Base-by-base conservation (phyloP, 2,888 invertebrate species). In the Ornithoptera alexandrae region DNA sequence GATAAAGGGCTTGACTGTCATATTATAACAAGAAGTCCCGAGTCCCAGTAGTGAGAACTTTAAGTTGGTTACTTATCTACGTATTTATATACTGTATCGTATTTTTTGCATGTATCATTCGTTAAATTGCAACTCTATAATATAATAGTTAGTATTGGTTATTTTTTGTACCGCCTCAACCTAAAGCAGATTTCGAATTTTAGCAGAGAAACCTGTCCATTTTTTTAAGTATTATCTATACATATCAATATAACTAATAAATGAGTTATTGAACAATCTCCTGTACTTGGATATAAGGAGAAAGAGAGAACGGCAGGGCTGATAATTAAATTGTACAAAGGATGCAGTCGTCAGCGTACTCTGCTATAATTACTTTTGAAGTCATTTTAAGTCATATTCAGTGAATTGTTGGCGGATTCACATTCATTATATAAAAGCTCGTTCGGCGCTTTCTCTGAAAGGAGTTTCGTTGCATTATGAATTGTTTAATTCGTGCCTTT, bases 321-420 rank as follows among this genome's bases (percentile, higher is more conserved):
- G 12, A 18, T 60, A 60, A 36, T 60, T 60, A 60, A 58, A 58
- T 22, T 58, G 5, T 60, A 60, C 36, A 36, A 36, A 60, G 36
- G 60, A 60, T 30, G 46, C 46, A 62, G 10, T 50, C 62, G 50
- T 62, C 62, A 62, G 46, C 50, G 46, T 17, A 50, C 62, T 46
- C 62, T 15, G 42, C 50, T 46, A 42, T 62, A 62, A 62, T 62
- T 62, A 62, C 50, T 24, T 62, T 62, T 62, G 46, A 24, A 62
- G 42, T 46, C 50, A 62, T 58, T 58, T 58, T 58, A 58, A 58
- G 46, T 65, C 46, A 65, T 59, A 59, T 59, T 65, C 65, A 59
- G 65, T 65, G 46, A 65, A 59, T 50, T 65, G 65, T 65, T 65
- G 65, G 65, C 65, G 59, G 60, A 66, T 60, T 66, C 24, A 46